Evolutionary conservation across 2,888 invertebrate genomes (phyloP).

Genomic region (Caenorhabditis sp.): DNA sequence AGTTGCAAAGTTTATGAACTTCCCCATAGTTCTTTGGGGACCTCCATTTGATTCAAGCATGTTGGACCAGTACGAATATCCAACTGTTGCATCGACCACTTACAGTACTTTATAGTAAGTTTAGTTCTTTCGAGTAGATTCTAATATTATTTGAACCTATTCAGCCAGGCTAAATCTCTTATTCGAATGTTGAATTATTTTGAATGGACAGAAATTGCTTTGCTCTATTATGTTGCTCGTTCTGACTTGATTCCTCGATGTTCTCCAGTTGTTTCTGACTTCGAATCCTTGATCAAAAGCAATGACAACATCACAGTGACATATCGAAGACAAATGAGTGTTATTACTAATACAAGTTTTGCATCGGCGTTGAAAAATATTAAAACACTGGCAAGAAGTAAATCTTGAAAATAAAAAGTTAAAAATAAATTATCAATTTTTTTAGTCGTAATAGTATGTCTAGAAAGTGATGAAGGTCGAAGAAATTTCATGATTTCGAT

Average conservation of each 20-base stretch:
- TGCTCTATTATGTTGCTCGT: slow-evolving; percentile 48
- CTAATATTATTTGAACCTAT: slow-evolving; percentile 11
- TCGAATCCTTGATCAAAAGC: slow-evolving; percentile 18
- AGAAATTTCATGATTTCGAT: slow-evolving; percentile 49
- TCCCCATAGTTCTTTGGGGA: slow-evolving; percentile 53
- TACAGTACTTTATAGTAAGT: slow-evolving; percentile 47
- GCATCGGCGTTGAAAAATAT: slow-evolving; percentile 27
- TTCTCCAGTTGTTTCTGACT: slow-evolving; percentile 25
- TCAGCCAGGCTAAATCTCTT: slow-evolving; percentile 38
- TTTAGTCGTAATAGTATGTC: slow-evolving; percentile 50
- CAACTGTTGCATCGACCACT: slow-evolving; percentile 46
- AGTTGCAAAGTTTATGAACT: slow-evolving; percentile 46
- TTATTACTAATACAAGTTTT: slow-evolving; percentile 38
- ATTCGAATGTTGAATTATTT: slow-evolving; percentile 46
- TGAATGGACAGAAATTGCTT: slow-evolving; percentile 59
- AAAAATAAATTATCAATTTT: slow-evolving; percentile 2
- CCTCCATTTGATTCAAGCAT: slow-evolving; percentile 47
- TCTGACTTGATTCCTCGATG: slow-evolving; percentile 39
- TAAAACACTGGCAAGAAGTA: slow-evolving; percentile 42
- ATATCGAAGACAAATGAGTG: slow-evolving; percentile 44
- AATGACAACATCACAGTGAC: slow-evolving; percentile 46
- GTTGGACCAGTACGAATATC: slow-evolving; percentile 40
- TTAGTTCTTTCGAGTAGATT: too few species aligned
- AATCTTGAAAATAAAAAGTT: background rate
- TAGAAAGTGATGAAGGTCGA: slow-evolving; percentile 53